Base-by-base conservation (phyloP, 2,113 vertebrate species). In the Oryzias woworae region DNA sequence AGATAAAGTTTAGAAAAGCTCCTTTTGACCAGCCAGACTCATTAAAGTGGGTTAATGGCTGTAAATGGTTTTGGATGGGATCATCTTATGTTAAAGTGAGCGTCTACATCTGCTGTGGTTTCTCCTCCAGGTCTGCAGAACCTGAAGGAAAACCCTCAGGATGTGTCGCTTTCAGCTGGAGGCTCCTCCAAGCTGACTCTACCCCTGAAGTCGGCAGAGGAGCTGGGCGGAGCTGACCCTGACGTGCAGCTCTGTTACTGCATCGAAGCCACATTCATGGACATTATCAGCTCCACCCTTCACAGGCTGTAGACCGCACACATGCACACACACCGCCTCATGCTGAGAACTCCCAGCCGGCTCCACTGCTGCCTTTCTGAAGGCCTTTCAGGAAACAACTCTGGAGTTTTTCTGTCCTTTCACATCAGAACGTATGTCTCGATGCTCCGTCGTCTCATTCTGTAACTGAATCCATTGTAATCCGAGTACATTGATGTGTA, bases 181-280 rank as follows among this genome's bases (percentile, higher is more conserved):
- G 87, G 63, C 5, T 67, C 92, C 41, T 91, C 81, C 48, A 94
- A 93, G 69, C 89, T 82, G 5, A 71, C 71, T 2, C 72, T 90
- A 41, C 85, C 79, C 23, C 93, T 93, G 86, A 90, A 89, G 58
- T 91, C 87, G 20, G 83, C 90, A 17, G 90, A 92, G 52, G 92
- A 94, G 15, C 36, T 88, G n/a, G 85, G 86, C 0, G 95, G 93
- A 64, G 78, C 88, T 50, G 97, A 98, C 84, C 94, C 95, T 1
- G 96, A 98, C 2, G 95, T 98, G 47, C 95, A 92, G 83, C 91
- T 99, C 10, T 99, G 97, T 77, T 96, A 98, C 69, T 94, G 95
- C 60, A 90, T 99, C 22, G 97, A 99, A 77, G 95, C 89, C 66
- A 97, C 96, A 26, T 94, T 99, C 86, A 93, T 97, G 80, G 95